Evolutionary conservation across 2,888 invertebrate species (phyloP).

Genomic region (Zhengitettix transpicula): DNA sequence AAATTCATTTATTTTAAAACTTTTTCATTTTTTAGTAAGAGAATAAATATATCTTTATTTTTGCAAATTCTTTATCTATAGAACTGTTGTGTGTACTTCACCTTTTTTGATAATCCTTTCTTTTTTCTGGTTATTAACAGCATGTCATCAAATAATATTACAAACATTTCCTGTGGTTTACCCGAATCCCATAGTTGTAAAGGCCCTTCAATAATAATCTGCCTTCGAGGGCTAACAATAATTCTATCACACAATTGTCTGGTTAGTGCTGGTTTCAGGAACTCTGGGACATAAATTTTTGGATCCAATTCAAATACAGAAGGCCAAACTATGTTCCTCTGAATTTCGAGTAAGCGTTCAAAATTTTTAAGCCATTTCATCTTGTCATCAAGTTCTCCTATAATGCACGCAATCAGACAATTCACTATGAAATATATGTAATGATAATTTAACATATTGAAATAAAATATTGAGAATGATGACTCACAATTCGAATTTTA

Average conservation of each 20-base stretch:
- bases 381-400: slow-evolving; percentile 41
- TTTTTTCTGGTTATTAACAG: slow-evolving; percentile 38
- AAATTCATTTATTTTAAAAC: too few species aligned
- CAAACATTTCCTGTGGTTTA: slow-evolving; percentile 37
- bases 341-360: slow-evolving; percentile 41
- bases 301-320: slow-evolving; percentile 39
- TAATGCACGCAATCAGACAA: neutral
- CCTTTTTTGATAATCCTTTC: slow-evolving; percentile 29
- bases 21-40: neutral
- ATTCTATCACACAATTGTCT: slow-evolving; percentile 43
- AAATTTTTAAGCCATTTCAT: slow-evolving; percentile 48
- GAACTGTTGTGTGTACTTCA: neutral
- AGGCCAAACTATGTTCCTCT: slow-evolving; percentile 42
- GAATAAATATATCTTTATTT: neutral
- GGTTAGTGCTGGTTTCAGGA: slow-evolving; percentile 33
- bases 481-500: too few species aligned
- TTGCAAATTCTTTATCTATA: too few species aligned
- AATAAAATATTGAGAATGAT: too few species aligned
- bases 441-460: too few species aligned
- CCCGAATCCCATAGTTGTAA: slow-evolving; percentile 34
- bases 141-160: slow-evolving; percentile 45
- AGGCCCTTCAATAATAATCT: slow-evolving; percentile 28
- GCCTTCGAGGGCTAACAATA: slow-evolving; percentile 32
- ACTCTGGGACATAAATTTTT: slow-evolving; percentile 28
- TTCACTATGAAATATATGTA: too few species aligned